Evolutionary conservation across 1,140 invertebrate species (phyloP).

Genomic region (Alviniconcha marisindica): DNA sequence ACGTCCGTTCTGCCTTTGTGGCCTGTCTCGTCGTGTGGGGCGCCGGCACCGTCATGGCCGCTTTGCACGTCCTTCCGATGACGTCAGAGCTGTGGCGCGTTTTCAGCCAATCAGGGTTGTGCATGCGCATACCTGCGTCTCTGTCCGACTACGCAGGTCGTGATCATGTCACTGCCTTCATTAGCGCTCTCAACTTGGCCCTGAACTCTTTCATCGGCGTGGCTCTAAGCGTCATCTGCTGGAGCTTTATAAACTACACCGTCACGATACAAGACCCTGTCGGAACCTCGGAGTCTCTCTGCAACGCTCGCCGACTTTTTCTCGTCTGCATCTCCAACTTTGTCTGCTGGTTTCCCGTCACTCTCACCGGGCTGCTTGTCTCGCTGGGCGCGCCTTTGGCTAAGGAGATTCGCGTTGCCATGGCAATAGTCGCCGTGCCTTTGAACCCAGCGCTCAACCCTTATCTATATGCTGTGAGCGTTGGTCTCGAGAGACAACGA

Average conservation of each 20-base stretch:
- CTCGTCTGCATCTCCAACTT: constrained; percentile 48
- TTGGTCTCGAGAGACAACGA: background rate
- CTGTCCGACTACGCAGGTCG: constrained; percentile 38
- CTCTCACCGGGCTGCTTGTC: constrained; percentile 47
- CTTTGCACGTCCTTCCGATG: constrained; percentile 37
- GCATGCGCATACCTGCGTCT: constrained; percentile 54
- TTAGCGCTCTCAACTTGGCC: constrained; percentile 51
- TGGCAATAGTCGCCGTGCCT: constrained; percentile 37
- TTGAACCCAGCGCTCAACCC: constrained; percentile 47
- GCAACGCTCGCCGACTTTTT: constrained; percentile 46
- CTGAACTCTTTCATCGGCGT: constrained; percentile 46
- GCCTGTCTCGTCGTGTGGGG: constrained; percentile 38
- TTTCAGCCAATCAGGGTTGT: constrained; percentile 52
- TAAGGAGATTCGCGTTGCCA: constrained; percentile 17
- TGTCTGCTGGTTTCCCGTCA: constrained; percentile 55
- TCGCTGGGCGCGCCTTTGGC: background rate
- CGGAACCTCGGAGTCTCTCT: constrained; percentile 31
- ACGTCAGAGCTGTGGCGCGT: constrained; percentile 48
- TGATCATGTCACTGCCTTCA: constrained; percentile 47
- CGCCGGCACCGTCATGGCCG: constrained; percentile 31
- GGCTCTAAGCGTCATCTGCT: constrained; percentile 53
- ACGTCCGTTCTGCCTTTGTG: constrained; percentile 26
- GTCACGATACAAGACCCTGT: constrained; percentile 19
- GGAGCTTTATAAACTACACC: constrained; percentile 20
- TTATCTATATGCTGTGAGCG: constrained; percentile 32